Percentiles rank a stretch among this genome's conserved stretches.
Evolutionary conservation across 2,797 vertebrate species (phyloP).

Genomic region (Amblyopsis hoosieri): DNA sequence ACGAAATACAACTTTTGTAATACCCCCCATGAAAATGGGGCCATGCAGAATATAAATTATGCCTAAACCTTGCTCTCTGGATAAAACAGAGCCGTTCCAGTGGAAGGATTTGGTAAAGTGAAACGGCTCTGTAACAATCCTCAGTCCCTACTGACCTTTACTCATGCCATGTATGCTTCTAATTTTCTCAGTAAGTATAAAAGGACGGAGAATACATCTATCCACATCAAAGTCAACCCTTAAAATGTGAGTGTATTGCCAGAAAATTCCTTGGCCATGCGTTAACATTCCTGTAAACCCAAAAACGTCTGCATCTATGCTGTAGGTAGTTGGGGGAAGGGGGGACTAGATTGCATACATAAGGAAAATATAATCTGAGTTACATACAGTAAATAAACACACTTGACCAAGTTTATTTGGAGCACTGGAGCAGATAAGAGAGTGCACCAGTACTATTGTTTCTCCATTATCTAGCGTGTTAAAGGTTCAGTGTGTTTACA

Average conservation of each 20-base stretch:
- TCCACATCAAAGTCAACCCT: conserved; percentile 67
- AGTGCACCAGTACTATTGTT: conserved; percentile 28
- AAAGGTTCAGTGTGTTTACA: conserved; percentile 52
- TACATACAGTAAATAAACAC: no score
- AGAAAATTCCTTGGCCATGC: conserved; percentile 64
- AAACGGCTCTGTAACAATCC: conserved; percentile 29
- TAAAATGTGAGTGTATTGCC: conserved; percentile 63
- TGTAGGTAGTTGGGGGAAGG: conserved; percentile 44
- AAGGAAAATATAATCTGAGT: conserved; percentile 39
- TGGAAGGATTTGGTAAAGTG: conserved; percentile 27
- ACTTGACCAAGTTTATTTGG: conserved; percentile 12
- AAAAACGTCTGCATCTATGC: conserved; percentile 52
- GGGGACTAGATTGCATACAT: conserved; percentile 36
- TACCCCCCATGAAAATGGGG: conserved; percentile 3
- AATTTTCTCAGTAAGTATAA: conserved; percentile 57
- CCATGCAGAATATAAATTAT: conserved; percentile 27
- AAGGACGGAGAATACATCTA: conserved; percentile 60
- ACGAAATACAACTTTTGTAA: no score
- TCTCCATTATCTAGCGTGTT: conserved; percentile 47
- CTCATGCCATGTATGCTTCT: conserved; percentile 62
- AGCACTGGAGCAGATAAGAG: conserved; percentile 33
- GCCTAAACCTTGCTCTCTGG: conserved; percentile 18
- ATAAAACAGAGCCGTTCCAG: conserved; percentile 17
- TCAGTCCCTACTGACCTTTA: conserved; percentile 56
- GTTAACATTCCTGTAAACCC: conserved; percentile 63